Evolutionary conservation across 2,797 vertebrate genomes (phyloP).

Genomic region (Anguilla pacifica): DNA sequence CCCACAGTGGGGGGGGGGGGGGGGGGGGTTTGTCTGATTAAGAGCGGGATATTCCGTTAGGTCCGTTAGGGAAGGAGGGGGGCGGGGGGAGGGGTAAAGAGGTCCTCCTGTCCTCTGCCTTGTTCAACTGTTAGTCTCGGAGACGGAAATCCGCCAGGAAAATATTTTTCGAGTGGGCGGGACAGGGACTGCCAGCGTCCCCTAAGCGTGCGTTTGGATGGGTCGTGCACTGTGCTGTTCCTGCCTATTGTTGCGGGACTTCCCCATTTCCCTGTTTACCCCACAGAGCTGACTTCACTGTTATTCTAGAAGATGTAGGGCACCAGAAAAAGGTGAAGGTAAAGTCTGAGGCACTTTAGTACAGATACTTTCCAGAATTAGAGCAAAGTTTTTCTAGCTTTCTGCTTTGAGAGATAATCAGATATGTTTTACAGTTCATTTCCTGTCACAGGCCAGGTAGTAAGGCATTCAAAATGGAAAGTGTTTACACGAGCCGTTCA

Average conservation of each 20-base stretch:
- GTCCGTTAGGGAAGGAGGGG: background rate
- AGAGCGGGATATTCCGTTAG: slow-evolving; percentile 8
- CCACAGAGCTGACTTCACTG: background rate
- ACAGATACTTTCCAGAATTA: background rate
- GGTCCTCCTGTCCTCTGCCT: background rate
- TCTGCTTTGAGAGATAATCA: slow-evolving; percentile 24
- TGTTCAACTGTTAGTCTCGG: background rate
- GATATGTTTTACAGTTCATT: slow-evolving; percentile 28
- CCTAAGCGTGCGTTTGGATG: background rate
- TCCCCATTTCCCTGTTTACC: background rate
- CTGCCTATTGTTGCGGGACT: background rate
- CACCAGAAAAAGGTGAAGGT: background rate
- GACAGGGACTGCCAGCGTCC: background rate
- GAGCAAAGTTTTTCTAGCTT: background rate
- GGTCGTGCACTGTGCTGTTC: background rate
- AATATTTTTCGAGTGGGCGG: background rate
- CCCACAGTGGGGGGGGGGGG: background rate
- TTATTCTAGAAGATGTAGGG: background rate
- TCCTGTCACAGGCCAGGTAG: slow-evolving; percentile 17
- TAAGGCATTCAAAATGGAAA: slow-evolving; percentile 8
- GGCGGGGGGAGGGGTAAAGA: background rate
- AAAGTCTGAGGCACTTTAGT: background rate
- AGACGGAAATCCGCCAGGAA: slow-evolving; percentile 13
- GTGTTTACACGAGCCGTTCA: slow-evolving; percentile 8
- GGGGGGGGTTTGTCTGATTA: background rate